phyloP scores from a whole-genome alignment of 1,140 invertebrate genomes.

The Popillia japonica region DNA sequence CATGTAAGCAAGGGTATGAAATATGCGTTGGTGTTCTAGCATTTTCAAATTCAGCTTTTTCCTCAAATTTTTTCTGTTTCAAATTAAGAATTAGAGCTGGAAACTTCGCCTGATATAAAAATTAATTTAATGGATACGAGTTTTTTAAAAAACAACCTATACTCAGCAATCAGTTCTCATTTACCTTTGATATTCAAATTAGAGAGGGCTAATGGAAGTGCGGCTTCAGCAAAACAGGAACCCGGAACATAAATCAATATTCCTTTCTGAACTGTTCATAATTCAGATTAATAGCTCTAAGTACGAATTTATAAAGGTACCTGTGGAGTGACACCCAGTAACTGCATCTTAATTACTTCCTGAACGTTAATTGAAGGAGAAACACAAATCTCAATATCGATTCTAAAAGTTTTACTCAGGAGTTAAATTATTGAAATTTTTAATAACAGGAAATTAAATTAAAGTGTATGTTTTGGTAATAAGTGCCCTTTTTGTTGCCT shows the following conservation, averaged over 20 bases:
- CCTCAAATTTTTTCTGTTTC: too few species aligned
- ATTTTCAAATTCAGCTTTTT: too few species aligned
- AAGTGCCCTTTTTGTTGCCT: too few species aligned
- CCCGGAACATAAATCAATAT: background rate
- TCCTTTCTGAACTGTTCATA: background rate
- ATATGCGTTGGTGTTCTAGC: background rate
- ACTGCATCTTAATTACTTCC: background rate
- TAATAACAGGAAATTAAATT: too few species aligned
- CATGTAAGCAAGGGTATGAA: background rate
- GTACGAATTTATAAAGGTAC: background rate
- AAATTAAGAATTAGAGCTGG: too few species aligned
- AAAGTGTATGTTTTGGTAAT: too few species aligned
- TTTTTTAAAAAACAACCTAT: background rate
- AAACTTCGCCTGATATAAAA: too few species aligned
- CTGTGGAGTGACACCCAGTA: background rate
- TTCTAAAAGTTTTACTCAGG: too few species aligned
- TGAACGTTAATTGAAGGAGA: background rate
- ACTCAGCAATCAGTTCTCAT: background rate
- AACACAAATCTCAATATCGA: too few species aligned
- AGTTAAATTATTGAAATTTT: too few species aligned
- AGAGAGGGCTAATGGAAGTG: background rate
- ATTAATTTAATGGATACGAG: too few species aligned
- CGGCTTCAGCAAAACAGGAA: conserved; percentile 9
- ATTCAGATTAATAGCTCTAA: conserved; percentile 8
- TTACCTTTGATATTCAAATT: conserved; percentile 17